Evolutionary conservation across 2,888 invertebrate species (phyloP), one percentile per base, ranked within the genome.

Genomic region (Temnothorax unifasciatus): DNA sequence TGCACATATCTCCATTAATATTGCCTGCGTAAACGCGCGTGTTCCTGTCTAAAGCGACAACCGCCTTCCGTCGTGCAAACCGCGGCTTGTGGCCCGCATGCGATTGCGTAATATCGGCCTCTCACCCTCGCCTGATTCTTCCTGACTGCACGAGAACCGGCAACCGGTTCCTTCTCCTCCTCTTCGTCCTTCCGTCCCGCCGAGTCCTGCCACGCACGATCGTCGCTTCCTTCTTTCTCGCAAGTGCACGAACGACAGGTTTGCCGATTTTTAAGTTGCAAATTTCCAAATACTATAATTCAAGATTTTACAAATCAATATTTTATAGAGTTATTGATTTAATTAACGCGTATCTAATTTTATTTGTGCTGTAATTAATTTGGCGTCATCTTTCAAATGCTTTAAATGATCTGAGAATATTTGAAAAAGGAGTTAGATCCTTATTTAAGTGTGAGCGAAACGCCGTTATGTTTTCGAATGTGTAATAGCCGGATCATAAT

Each of bases 121-220:
- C 87, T 89, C 85, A 86, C 89, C 86, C 87, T 88, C 86, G 75
- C 87, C 83, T 44, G 82, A 66, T 85, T 88, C 91, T 90, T 89
- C 90, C 89, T 88, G 90, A 74, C 87, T 88, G 54, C 69, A 74
- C 66, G 77, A 83, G 86, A 89, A 86, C 87, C 83, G 74, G 69
- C 74, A 81, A 85, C 87, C 66, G 68, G 83, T 90, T 90, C 89
- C 89, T 90, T 90, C 90, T 90, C 87, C 79, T 88, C 69, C 68
- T 79, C 75, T 84, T 87, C 41, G 75, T 84, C 52, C 25, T 82
- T 82, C 63, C 54, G 61, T 83, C 76, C 69, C 38, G 11, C 18
- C 52, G 34, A 59, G n/a, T 71, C 38, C 79, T 81, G 47, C 25
- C 4, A 59, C 11, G 25, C 13, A 50, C 38, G 21, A 47, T 71